Conservation (phyloP, 2,888 invertebrate species). For the Barypeithes pellucidus region DNA sequence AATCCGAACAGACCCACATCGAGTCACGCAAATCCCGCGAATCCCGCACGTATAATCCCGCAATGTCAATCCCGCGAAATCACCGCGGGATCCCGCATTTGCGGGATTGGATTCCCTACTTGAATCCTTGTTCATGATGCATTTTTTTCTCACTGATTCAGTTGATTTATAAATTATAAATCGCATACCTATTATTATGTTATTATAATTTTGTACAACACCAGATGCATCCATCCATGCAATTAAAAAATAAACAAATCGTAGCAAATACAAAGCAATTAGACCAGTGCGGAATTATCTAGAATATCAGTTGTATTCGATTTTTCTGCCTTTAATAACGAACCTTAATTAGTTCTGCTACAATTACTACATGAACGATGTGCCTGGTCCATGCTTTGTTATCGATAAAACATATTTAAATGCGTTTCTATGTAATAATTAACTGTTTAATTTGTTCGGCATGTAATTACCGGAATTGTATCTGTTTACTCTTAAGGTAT, state of each 20-base stretch:
- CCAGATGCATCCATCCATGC: neutral
- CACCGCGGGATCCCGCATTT: too few species aligned
- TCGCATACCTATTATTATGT: too few species aligned
- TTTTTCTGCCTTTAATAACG: slow-evolving; percentile 23
- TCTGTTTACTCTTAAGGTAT: slow-evolving; percentile 2
- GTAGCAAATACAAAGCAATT: slow-evolving; percentile 16
- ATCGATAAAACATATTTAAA: slow-evolving; percentile 7
- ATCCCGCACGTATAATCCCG: too few species aligned
- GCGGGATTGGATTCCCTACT: too few species aligned
- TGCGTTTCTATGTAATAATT: slow-evolving; percentile 4
- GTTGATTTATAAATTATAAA: too few species aligned
- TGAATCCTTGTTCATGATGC: too few species aligned
- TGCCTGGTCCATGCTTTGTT: neutral
- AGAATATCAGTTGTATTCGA: slow-evolving; percentile 13
- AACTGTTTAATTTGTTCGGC: slow-evolving; percentile 5
- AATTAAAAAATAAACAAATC: neutral
- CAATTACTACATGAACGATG: slow-evolving; percentile 15
- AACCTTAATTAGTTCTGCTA: slow-evolving; percentile 33
- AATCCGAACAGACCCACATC: too few species aligned
- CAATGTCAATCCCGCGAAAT: too few species aligned
- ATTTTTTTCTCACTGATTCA: too few species aligned
- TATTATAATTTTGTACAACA: neutral
- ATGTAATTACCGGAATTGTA: slow-evolving; percentile 5
- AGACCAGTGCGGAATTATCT: slow-evolving; percentile 8
- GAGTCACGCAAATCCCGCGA: too few species aligned